Evolutionary conservation across 2,113 vertebrate species (phyloP), one percentile per base, ranked within the genome.

Genomic region (Nannospalax galili): DNA sequence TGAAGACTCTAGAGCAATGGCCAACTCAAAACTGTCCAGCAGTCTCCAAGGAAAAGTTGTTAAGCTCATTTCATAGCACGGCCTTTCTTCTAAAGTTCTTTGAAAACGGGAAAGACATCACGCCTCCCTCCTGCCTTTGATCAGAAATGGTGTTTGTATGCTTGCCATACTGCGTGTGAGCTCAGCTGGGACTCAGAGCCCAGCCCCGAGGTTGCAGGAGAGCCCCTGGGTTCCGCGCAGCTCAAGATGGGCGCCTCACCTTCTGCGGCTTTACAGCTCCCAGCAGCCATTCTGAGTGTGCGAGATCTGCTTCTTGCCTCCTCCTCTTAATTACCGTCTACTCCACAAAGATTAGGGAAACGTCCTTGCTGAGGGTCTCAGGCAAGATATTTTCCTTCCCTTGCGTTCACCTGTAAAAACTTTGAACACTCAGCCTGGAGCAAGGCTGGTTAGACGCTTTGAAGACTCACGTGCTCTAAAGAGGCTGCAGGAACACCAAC

Each of bases 1-100:
- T 67, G 30, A 56, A 77, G 9, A 42, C 70, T 64, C n/a, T 56
- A n/a, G 26, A 40, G 30, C 17, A 80, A 5, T 16, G 1, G 45
- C 24, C 42, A 75, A 26, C 45, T 17, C 45, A 75, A 37, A 82
- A 81, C n/a, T n/a, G 15, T 77, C 32, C 81, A 73, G 42, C 5
- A 1, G 35, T 60, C 7, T 35, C 7, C 42, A n/a, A 15, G 67
- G 74, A 82, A 94, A 67, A 8, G 40, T 42, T 69, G 70, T n/a
- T 67, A 58, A 94, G 35, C 24, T 37, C 73, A 37, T 75, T 77
- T 81, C 62, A 20, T 24, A 70, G 74, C 10, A 5, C 12, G 67
- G 64, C 11, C 60, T 92, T 89, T 67, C 88, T 90, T 95, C 89
- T 45, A 19, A 69, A 52, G 35, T 79, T 93, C 78, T 91, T 88